Evolutionary conservation across 92 coral and sea anemone species (phyloP), one percentile per base, ranked within the genome.

Genomic region (Porites lobata): DNA sequence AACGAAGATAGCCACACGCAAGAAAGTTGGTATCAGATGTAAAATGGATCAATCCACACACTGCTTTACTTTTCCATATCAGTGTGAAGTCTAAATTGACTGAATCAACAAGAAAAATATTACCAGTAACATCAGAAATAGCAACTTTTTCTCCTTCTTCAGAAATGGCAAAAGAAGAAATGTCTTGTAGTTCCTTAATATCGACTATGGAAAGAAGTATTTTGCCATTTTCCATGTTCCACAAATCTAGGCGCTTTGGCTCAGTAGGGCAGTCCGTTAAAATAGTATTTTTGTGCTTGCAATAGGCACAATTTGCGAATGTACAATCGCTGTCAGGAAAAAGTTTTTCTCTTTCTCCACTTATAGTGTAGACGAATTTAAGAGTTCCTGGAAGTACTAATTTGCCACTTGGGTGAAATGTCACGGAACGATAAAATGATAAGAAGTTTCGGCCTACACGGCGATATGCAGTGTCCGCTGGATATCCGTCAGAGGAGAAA

Each of bases 351-450:
- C 9, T 52, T 6, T 81, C 85, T 68, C 85, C 85, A 22, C 3
- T 10, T 0, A 69, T 63, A 14, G 43, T 81, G 69, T 81, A 81
- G 69, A 26, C 85, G 1, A 15, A 22, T 14, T 47, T 15, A 38
- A 81, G 76, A 17, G n/a, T 68, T 4, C 85, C 85, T 1, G 85
- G 76, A 54, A 81, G 14, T 10, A 81, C 67, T 1, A 52, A 69
- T 11, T 53, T 24, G 0, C 85, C 85, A 54, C 11, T 54, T 17
- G 85, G 85, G 29, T 81, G 66, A 54, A 81, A 81, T 7, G 53
- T 63, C 0, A 69, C 76, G 1, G 66, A 81, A 29, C 53, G 67
- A 17, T 81, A 68, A 53, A 81, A 68, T 0, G 85, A 50, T 54
- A 81, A n/a, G n/a, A 17, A 13, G 7, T 18, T 24, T 24, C 1